Conservation (phyloP, 2,113 vertebrate genomes). For the Malurus elegans region DNA sequence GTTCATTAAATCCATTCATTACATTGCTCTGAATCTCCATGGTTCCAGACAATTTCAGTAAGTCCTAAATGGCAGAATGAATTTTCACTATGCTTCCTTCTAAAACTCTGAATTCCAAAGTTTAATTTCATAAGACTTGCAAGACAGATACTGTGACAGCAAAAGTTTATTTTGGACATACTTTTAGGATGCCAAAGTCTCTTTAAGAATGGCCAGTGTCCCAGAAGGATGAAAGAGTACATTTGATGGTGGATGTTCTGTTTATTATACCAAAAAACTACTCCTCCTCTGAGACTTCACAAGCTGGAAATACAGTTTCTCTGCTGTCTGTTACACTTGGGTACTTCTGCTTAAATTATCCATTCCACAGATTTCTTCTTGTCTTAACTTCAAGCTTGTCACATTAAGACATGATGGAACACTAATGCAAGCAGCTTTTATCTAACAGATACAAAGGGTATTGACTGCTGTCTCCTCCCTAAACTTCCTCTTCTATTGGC, state of each 20-base stretch:
- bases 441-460: constrained; percentile 25
- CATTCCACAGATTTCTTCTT: not conserved
- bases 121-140: not conserved
- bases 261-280: not conserved
- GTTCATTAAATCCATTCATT: not conserved
- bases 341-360: constrained; percentile 40
- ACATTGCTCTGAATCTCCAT: not conserved
- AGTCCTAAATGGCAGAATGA: not conserved
- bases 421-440: constrained; percentile 21
- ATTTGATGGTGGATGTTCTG: not conserved
- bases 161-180: not conserved
- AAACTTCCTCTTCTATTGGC: not conserved
- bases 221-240: not conserved
- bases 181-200: not conserved
- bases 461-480: not conserved
- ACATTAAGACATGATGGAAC: constrained; percentile 28
- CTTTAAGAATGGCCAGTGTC: not conserved
- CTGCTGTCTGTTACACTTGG: not conserved
- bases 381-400: constrained; percentile 32
- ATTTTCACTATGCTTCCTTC: not conserved
- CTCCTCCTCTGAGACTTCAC: not conserved
- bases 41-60: not conserved
- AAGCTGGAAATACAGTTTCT: constrained; percentile 8
- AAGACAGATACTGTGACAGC: not conserved
- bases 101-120: not conserved